A percentile compares a stretch with the other conserved stretches of the same genome.
phyloP scores from a whole-genome alignment of 1,140 invertebrate genomes.

The Eciton burchellii region DNA sequence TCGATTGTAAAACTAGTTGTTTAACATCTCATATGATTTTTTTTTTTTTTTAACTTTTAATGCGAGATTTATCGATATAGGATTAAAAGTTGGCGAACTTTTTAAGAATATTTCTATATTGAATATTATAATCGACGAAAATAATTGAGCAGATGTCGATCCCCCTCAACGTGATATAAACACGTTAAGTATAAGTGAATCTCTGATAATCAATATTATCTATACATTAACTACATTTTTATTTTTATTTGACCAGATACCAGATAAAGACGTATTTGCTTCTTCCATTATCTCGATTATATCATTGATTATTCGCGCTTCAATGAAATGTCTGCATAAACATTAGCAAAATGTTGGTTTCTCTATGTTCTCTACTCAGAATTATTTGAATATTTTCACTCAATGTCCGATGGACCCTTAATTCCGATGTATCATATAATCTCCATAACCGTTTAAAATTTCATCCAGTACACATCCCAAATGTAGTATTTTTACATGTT shows the following conservation, averaged over 20 bases:
- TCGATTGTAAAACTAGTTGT: constrained; percentile 21
- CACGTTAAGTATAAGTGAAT: constrained; percentile 17
- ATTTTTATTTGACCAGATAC: constrained; percentile 41
- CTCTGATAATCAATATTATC: constrained; percentile 34
- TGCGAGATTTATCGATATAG: constrained; percentile 3
- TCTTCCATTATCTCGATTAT: constrained; percentile 2
- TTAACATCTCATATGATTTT: constrained; percentile 30
- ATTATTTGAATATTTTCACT: background rate
- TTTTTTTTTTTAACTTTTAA: background rate
- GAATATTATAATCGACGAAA: constrained; percentile 11
- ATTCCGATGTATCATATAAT: constrained; percentile 58
- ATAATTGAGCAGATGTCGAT: constrained; percentile 1
- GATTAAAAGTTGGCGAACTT: background rate
- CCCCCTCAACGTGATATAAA: constrained; percentile 1
- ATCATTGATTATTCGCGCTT: constrained; percentile 35
- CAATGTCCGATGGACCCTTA: constrained; percentile 22
- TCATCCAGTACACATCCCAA: constrained; percentile 80
- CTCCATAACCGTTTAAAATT: constrained; percentile 65
- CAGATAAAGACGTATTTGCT: constrained; percentile 18
- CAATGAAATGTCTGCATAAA: constrained; percentile 18
- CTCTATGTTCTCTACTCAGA: constrained; percentile 9
- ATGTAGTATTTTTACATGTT: constrained; percentile 68
- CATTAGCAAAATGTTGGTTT: constrained; percentile 9
- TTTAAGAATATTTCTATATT: constrained; percentile 31
- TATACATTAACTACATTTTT: constrained; percentile 24